phyloP scores from a whole-genome alignment of 1,140 invertebrate genomes.

The Panagrolaimus sp. region DNA sequence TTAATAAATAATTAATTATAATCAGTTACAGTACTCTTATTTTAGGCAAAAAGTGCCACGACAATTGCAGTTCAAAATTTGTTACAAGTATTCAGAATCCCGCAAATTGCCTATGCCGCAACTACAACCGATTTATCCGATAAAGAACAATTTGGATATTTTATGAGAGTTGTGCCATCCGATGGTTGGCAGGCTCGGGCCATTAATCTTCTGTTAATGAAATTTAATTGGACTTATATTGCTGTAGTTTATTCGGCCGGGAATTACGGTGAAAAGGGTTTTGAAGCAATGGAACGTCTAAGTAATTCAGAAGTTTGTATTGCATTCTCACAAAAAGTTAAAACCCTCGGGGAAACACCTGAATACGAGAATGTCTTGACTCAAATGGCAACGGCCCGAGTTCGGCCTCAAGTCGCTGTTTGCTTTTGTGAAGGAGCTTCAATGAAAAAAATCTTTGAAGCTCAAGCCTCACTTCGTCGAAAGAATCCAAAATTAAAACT shows the following conservation, averaged over 20 bases:
- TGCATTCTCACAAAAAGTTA: slow-evolving; percentile 65
- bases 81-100: slow-evolving; percentile 72
- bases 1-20: too few species aligned
- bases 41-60: slow-evolving; percentile 55
- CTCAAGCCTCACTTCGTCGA: slow-evolving; percentile 63
- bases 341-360: slow-evolving; percentile 45
- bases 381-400: slow-evolving; percentile 67
- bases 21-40: too few species aligned
- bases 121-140: slow-evolving; percentile 74
- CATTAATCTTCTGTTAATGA: slow-evolving; percentile 70
- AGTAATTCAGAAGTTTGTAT: slow-evolving; percentile 69
- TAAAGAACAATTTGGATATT: slow-evolving; percentile 73
- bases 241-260: slow-evolving; percentile 76
- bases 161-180: slow-evolving; percentile 74
- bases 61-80: slow-evolving; percentile 71
- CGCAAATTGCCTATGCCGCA: slow-evolving; percentile 76
- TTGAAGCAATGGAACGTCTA: slow-evolving; percentile 70
- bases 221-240: slow-evolving; percentile 77
- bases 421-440: slow-evolving; percentile 76
- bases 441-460: slow-evolving; percentile 68
- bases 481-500: slow-evolving; percentile 31
- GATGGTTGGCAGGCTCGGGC: slow-evolving; percentile 76
- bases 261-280: slow-evolving; percentile 76
- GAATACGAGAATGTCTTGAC: slow-evolving; percentile 66
- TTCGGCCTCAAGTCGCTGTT: slow-evolving; percentile 68